Evolutionary conservation across 92 coral and sea anemone genomes (phyloP).

Genomic region (Micromussa lordhowensis): DNA sequence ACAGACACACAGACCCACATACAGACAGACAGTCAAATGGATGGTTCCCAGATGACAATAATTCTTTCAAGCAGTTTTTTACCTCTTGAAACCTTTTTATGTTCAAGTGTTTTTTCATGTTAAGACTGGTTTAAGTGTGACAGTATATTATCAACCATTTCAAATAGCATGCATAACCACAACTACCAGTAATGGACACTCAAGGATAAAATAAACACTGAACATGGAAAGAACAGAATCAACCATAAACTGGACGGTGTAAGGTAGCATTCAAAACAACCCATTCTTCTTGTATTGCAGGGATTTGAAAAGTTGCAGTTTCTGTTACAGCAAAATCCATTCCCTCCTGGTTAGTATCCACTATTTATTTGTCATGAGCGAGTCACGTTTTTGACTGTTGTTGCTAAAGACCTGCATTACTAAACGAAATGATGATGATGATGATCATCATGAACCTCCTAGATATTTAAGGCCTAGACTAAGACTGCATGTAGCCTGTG

Average conservation of each 20-base stretch:
- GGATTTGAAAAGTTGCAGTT: slow-evolving; percentile 99
- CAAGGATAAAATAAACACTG: neutral
- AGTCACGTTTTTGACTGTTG: too few species aligned
- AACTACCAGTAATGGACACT: neutral
- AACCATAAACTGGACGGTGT: neutral
- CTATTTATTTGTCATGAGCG: too few species aligned
- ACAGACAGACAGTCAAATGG: too few species aligned
- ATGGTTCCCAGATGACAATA: too few species aligned
- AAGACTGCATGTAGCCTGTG: too few species aligned
- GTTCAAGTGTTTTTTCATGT: neutral
- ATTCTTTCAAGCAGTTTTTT: neutral
- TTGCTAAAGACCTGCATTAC: too few species aligned
- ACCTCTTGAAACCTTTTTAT: neutral
- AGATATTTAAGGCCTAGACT: too few species aligned
- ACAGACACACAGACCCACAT: too few species aligned
- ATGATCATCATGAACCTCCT: too few species aligned
- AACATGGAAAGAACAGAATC: neutral
- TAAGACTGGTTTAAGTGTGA: neutral
- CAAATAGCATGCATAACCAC: neutral
- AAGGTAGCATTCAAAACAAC: neutral
- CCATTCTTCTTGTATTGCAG: slow-evolving; percentile 46
- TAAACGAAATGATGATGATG: too few species aligned
- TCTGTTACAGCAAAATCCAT: slow-evolving; percentile 96
- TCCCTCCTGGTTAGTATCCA: slow-evolving; percentile 84
- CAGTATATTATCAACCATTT: neutral